phyloP scores from a whole-genome alignment of 2,113 vertebrate genomes.

The Microcebus murinus region DNA sequence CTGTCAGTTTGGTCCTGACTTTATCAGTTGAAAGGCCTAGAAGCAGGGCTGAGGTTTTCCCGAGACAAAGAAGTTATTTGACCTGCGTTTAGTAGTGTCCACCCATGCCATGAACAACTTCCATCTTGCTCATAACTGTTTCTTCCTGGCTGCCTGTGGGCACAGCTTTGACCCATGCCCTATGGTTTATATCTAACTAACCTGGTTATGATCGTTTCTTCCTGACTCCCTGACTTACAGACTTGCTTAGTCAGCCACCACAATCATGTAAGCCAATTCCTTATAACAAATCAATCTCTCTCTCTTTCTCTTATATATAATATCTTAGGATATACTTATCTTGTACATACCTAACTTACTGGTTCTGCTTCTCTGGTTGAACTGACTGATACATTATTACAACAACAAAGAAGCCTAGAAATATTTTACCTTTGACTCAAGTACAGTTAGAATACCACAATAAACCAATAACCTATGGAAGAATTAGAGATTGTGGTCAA shows the following conservation, averaged over 20 bases:
- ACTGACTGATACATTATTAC: not conserved
- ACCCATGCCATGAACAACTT: not conserved
- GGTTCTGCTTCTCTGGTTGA: not conserved
- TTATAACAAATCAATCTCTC: not conserved
- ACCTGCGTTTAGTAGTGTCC: not conserved
- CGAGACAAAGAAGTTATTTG: not conserved
- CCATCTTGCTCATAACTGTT: not conserved
- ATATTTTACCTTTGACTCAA: not conserved
- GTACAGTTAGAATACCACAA: not conserved
- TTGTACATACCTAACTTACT: not conserved
- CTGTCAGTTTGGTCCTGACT: not conserved
- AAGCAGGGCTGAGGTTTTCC: not conserved
- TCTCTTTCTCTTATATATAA: not conserved
- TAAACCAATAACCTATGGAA: not conserved
- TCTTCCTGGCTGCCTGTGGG: not conserved
- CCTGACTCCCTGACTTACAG: not conserved
- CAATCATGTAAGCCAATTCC: not conserved
- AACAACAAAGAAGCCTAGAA: not conserved
- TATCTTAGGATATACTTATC: not conserved
- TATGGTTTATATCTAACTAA: not conserved
- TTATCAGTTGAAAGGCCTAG: not conserved
- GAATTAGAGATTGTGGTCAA: not conserved
- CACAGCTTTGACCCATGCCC: not conserved
- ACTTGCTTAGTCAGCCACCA: not conserved
- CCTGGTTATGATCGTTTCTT: not conserved